Evolutionary conservation across 2,113 vertebrate species (phyloP), one percentile per base, ranked within the genome.

Genomic region (Elephas maximus): DNA sequence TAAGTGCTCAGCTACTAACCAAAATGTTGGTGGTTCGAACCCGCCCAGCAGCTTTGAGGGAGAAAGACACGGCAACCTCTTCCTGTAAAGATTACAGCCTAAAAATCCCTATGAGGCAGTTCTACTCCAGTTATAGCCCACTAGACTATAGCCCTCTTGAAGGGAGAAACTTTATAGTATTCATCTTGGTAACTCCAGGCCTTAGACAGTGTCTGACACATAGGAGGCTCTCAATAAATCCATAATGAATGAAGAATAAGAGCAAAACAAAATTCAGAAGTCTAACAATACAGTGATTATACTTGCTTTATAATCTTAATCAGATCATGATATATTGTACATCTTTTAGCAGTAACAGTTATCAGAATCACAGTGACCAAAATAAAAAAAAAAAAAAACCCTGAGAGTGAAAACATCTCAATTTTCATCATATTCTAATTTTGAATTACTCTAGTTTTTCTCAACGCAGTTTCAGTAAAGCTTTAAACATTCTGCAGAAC

Each of bases 401-500:
- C 12, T 90, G 30, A 76, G 8, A 60, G 28, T 86, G 33, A 89
- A 94, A 93, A 78, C n/a, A 93, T 6, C 17, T 97, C 67, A 79
- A 83, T 94, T 95, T 53, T 80, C 41, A 90, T 93, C 63, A 90
- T 11, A 90, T n/a, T 96, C 11, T 89, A 91, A 97, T 81, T 95
- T 80, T 90, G 65, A 95, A 91, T 94, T 80, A 96, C 67, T 91
- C 15, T 48, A 65, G 24, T 8, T 90, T 77, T 69, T 48, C 37
- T 95, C 81, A 12, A 14, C 85, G 65, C 71, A 74, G 12, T 93
- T 96, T 95, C 60, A 95, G 91, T 44, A 74, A 62, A 76, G 73
- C 83, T 93, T 94, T 85, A 96, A 90, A 76, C 60, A 81, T 94
- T 88, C 79, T 96, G 71, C 41, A 93, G 77, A 96, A 95, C 63